A percentile compares a stretch with the other conserved stretches of the same genome.
Evolutionary conservation across 2,113 vertebrate species (phyloP).

Genomic region (Chlamydotis undulata): DNA sequence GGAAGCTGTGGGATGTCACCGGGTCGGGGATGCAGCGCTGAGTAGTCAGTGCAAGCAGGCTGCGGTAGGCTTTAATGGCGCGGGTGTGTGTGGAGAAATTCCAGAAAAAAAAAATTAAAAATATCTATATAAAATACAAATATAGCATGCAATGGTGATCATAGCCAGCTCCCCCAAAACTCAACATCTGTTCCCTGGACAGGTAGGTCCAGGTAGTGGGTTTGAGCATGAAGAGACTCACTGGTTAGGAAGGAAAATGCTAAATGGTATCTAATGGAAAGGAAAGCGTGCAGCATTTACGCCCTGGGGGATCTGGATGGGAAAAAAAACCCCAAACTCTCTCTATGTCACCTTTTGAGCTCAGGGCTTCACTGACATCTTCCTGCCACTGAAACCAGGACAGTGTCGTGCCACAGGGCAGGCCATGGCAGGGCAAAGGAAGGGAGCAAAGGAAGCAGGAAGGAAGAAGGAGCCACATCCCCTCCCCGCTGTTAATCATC

Average conservation of each 20-base stretch:
- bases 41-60: background rate
- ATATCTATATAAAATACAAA: background rate
- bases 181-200: background rate
- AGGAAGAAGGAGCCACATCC: slow-evolving; percentile 29
- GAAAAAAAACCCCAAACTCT: no score
- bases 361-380: background rate
- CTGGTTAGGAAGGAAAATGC: background rate
- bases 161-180: background rate
- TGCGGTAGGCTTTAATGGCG: background rate
- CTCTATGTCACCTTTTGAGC: background rate
- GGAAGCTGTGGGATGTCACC: slow-evolving; percentile 11
- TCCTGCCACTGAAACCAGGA: background rate
- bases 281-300: background rate
- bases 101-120: background rate
- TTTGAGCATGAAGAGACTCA: background rate
- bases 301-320: background rate
- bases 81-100: background rate
- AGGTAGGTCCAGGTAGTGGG: background rate
- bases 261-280: background rate
- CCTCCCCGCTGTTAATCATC: slow-evolving; percentile 21
- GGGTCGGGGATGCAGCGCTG: background rate
- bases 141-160: background rate
- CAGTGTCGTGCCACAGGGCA: background rate
- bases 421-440: background rate
- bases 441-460: slow-evolving; percentile 52